Percentiles rank a stretch among this genome's conserved stretches.
Evolutionary conservation across 2,797 vertebrate species (phyloP).

Genomic region (Scyliorhinus canicula): DNA sequence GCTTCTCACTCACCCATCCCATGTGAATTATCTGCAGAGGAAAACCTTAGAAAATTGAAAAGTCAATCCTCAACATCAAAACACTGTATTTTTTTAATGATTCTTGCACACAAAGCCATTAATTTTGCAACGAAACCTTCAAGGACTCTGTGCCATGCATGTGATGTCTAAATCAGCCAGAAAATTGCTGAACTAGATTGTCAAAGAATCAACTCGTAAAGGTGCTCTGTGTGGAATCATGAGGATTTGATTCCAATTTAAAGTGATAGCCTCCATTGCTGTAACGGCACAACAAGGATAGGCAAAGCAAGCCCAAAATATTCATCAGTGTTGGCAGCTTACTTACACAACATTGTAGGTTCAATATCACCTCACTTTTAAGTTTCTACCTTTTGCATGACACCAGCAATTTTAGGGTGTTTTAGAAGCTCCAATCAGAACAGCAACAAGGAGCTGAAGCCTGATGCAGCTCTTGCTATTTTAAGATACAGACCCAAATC

Average conservation of each 20-base stretch:
- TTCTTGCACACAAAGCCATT: constrained; percentile 34
- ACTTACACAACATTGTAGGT: background rate
- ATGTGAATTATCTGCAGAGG: constrained; percentile 77
- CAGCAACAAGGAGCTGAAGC: background rate
- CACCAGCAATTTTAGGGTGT: background rate
- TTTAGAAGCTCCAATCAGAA: background rate
- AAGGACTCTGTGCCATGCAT: background rate
- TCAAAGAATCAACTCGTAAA: background rate
- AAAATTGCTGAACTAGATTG: constrained; percentile 7
- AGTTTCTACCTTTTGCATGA: background rate
- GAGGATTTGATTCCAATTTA: constrained; percentile 11
- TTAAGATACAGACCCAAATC: background rate
- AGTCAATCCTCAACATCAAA: constrained; percentile 41
- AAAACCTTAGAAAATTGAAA: constrained; percentile 50
- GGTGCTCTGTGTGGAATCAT: background rate
- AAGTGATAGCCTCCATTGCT: background rate
- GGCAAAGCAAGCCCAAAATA: background rate
- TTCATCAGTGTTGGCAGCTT: background rate
- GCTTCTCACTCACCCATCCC: constrained; percentile 82
- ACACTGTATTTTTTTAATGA: constrained; percentile 3
- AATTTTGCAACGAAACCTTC: constrained; percentile 34
- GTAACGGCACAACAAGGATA: background rate
- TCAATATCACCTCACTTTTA: background rate
- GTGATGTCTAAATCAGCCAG: background rate
- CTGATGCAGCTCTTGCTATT: background rate